Evolutionary conservation across 2,888 invertebrate genomes (phyloP).

Genomic region (Philonicus albiceps): DNA sequence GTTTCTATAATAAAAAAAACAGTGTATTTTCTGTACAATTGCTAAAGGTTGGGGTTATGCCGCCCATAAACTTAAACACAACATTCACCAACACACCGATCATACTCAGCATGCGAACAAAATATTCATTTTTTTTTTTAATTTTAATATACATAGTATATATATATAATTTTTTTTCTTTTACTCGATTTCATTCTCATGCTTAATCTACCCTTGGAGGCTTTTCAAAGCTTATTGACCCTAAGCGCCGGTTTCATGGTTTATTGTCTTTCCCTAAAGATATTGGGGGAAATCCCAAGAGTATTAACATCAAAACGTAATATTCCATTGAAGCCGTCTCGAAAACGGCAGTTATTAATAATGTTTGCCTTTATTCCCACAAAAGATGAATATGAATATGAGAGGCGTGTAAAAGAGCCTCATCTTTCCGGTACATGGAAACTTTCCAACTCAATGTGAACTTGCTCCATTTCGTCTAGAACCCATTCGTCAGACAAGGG

Average conservation of each 20-base stretch:
- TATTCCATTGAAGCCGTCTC: background rate
- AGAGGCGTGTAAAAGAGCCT: background rate
- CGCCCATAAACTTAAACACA: background rate
- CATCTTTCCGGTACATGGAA: background rate
- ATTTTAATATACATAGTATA: background rate
- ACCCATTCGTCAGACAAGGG: background rate
- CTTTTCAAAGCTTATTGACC: slow-evolving; percentile 30
- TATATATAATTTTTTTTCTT: background rate
- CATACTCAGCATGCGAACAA: background rate
- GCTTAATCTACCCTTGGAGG: slow-evolving; percentile 7
- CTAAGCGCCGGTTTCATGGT: background rate
- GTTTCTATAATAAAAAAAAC: background rate
- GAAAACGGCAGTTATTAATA: background rate
- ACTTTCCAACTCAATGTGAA: background rate
- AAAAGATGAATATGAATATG: background rate
- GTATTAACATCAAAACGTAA: background rate
- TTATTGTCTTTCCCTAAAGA: background rate
- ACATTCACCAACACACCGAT: background rate
- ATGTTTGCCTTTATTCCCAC: background rate
- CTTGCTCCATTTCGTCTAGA: background rate
- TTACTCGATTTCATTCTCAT: background rate
- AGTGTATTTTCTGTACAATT: background rate
- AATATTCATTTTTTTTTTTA: background rate
- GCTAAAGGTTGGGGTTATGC: background rate
- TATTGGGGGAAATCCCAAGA: background rate